phyloP scores from a whole-genome alignment of 2,888 invertebrate species.

The Gerris lacustris region DNA sequence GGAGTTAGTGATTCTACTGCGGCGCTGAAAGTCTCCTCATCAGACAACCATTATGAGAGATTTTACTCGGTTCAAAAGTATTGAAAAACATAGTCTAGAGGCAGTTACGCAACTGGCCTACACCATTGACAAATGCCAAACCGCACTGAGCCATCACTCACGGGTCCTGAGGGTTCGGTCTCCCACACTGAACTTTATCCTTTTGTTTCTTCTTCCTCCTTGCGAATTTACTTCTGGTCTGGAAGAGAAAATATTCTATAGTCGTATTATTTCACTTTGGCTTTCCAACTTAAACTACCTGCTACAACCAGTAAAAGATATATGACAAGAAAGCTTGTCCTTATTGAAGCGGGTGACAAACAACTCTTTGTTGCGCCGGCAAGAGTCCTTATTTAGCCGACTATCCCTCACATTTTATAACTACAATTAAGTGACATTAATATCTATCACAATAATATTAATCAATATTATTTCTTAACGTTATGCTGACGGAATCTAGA shows the following conservation, averaged over 20 bases:
- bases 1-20: too few relatives aligned
- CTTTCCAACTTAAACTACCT: neutral
- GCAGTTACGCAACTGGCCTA: neutral
- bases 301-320: neutral
- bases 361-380: too few relatives aligned
- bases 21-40: neutral
- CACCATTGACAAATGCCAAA: slow-evolving; percentile 5
- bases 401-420: neutral
- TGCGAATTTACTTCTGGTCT: neutral
- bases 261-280: neutral
- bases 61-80: neutral
- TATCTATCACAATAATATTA: too few relatives aligned
- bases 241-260: neutral
- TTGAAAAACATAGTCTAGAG: neutral
- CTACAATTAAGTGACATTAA: neutral
- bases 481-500: too few relatives aligned
- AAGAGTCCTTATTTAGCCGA: too few relatives aligned
- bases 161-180: neutral
- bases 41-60: neutral
- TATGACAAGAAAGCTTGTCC: neutral
- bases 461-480: too few relatives aligned
- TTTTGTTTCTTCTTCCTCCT: neutral
- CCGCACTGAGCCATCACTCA: neutral
- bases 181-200: neutral
- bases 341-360: neutral